phyloP scores from a whole-genome alignment of 2,113 vertebrate genomes.

The Poecile atricapillus region DNA sequence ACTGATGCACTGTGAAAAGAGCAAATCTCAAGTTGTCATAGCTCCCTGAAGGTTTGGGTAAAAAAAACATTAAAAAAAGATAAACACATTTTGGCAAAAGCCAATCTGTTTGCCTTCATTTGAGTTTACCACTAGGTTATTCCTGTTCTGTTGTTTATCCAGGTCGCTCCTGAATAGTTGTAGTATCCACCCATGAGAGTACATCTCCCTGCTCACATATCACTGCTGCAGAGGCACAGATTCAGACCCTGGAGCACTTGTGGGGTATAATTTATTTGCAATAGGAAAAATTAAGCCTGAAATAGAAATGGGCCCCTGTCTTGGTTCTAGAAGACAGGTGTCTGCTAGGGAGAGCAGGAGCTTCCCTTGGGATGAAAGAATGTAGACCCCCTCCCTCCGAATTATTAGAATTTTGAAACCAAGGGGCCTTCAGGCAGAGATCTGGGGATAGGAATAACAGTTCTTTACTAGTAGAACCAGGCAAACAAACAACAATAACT shows the following conservation, averaged over 20 bases:
- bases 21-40: not conserved
- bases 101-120: not conserved
- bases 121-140: not conserved
- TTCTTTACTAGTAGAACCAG: too few species aligned
- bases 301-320: not conserved
- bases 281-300: not conserved
- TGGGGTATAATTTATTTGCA: not conserved
- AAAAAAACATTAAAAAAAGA: not conserved
- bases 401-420: too few species aligned
- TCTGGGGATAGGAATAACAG: too few species aligned
- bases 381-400: too few species aligned
- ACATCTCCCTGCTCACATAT: not conserved
- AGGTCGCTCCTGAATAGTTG: not conserved
- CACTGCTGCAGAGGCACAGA: not conserved
- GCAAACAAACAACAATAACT: too few species aligned
- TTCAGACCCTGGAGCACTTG: not conserved
- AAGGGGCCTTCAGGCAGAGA: too few species aligned
- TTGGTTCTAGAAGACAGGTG: too few species aligned
- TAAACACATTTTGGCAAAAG: not conserved
- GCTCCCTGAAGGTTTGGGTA: not conserved
- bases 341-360: too few species aligned
- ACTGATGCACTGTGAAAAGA: not conserved
- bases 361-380: too few species aligned
- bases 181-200: not conserved
- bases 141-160: constrained; percentile 8